phyloP scores from a whole-genome alignment of 2,888 invertebrate genomes.

The Eledona agricola region DNA sequence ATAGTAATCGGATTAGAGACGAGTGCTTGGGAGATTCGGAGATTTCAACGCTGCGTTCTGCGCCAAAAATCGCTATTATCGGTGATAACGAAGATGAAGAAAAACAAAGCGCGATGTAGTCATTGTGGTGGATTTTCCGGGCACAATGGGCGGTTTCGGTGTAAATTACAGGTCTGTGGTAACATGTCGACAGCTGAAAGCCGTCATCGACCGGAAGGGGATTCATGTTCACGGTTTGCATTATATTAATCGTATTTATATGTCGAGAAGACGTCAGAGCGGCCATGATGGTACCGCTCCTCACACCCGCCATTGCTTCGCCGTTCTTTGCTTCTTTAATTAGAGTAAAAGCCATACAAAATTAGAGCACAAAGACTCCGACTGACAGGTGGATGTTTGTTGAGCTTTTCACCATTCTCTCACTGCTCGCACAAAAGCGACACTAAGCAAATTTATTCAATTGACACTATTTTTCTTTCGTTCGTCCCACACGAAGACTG shows the following conservation, averaged over 20 bases:
- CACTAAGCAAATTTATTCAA: slow-evolving; percentile 23
- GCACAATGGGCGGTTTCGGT: slow-evolving; percentile 40
- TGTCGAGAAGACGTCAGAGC: slow-evolving; percentile 52
- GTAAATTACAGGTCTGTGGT: slow-evolving; percentile 47
- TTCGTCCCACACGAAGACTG: slow-evolving; percentile 2
- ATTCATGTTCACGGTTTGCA: slow-evolving; percentile 54
- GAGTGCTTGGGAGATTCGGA: slow-evolving; percentile 6
- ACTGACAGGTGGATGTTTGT: slow-evolving; percentile 30
- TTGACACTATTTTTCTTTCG: slow-evolving; percentile 7
- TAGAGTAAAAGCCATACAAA: slow-evolving; percentile 36
- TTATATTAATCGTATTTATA: slow-evolving; percentile 54
- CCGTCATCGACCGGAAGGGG: slow-evolving; percentile 54
- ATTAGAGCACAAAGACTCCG: slow-evolving; percentile 25
- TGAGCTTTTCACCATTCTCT: slow-evolving; percentile 7
- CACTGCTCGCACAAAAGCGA: slow-evolving; percentile 10
- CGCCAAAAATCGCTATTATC: slow-evolving; percentile 16
- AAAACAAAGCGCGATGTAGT: slow-evolving; percentile 41
- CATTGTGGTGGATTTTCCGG: slow-evolving; percentile 37
- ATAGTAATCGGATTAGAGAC: slow-evolving; percentile 48
- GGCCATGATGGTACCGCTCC: slow-evolving; percentile 48
- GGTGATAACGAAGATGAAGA: slow-evolving; percentile 39
- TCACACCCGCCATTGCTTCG: slow-evolving; percentile 35
- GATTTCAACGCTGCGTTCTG: slow-evolving; percentile 6
- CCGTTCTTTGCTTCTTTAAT: slow-evolving; percentile 30
- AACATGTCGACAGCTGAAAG: slow-evolving; percentile 52